phyloP scores from a whole-genome alignment of 1,140 invertebrate genomes.

The Neelides sp. region DNA sequence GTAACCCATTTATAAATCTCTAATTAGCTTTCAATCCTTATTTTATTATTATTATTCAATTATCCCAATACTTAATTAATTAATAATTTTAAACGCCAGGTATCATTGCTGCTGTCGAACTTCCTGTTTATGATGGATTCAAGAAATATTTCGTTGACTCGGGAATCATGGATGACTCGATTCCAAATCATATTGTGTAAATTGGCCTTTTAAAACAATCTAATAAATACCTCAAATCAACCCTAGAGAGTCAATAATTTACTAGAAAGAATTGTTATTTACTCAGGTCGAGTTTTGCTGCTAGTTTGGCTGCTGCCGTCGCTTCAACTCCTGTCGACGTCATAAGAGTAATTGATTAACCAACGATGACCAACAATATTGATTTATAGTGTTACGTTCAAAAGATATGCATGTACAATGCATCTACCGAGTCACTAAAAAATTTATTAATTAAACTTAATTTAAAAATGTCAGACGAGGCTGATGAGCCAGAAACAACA shows the following conservation, averaged over 20 bases:
- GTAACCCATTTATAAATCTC: too few relatives aligned
- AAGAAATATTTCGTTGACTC: constrained; percentile 60
- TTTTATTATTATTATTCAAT: too few relatives aligned
- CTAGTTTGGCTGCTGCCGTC: constrained; percentile 81
- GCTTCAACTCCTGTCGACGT: constrained; percentile 92
- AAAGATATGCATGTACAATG: constrained; percentile 36
- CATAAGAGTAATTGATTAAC: constrained; percentile 60
- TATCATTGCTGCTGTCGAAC: constrained; percentile 50
- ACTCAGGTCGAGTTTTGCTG: constrained; percentile 69
- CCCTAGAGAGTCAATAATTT: constrained; percentile 1
- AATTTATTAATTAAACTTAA: constrained; percentile 15
- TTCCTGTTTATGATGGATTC: constrained; percentile 83
- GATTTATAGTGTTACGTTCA: not conserved
- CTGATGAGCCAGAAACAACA: constrained; percentile 59
- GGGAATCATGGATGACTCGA: constrained; percentile 57
- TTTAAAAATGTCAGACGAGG: constrained; percentile 56
- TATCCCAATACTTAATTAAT: too few relatives aligned
- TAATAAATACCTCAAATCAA: not conserved
- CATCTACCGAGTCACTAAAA: constrained; percentile 31
- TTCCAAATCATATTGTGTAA: constrained; percentile 76
- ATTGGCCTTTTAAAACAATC: constrained; percentile 3
- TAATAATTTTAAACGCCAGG: too few relatives aligned
- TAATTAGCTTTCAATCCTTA: too few relatives aligned
- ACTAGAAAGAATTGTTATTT: constrained; percentile 16
- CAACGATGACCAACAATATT: not conserved